phyloP scores from a whole-genome alignment of 2,888 invertebrate species.

The Spicauda simplicius region DNA sequence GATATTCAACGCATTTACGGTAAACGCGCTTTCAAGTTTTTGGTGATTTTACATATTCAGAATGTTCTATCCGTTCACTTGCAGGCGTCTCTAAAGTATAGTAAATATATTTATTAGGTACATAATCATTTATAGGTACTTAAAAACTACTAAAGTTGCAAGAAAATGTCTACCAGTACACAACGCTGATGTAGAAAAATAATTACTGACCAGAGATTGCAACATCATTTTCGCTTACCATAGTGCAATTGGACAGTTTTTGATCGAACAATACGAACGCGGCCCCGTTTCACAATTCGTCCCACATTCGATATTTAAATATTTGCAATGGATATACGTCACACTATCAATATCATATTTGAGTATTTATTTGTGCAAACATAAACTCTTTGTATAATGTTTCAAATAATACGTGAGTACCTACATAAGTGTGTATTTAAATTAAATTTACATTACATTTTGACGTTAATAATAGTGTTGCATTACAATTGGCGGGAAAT shows the following conservation, averaged over 20 bases:
- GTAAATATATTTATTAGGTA: no score
- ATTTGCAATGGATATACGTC: conserved; percentile 25
- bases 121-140: no score
- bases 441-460: no score
- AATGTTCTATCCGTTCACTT: no score
- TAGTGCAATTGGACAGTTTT: conserved; percentile 45
- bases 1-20: no score
- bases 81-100: no score
- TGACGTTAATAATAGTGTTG: no score
- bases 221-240: conserved; percentile 42
- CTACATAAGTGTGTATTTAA: no score
- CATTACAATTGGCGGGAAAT: no score
- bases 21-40: no score
- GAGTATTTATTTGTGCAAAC: background rate
- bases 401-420: no score
- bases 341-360: background rate
- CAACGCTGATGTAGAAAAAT: conserved; percentile 21
- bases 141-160: background rate
- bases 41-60: no score
- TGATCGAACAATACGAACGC: conserved; percentile 43
- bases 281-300: conserved; percentile 44
- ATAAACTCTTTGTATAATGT: background rate
- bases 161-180: background rate
- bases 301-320: conserved; percentile 42
- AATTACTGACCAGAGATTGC: conserved; percentile 43